phyloP scores from a whole-genome alignment of 2,888 invertebrate genomes.

The Perizoma affinitatum region DNA sequence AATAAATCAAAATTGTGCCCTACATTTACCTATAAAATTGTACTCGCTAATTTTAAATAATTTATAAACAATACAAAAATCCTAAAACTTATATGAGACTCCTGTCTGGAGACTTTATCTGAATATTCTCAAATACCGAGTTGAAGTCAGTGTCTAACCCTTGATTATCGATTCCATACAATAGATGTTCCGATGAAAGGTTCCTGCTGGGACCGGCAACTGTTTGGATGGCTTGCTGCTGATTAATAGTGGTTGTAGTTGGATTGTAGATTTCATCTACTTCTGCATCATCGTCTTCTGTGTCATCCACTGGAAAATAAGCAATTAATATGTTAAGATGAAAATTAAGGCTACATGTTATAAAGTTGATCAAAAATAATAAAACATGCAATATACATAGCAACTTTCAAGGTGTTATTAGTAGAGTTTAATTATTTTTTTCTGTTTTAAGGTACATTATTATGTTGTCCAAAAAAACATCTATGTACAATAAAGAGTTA shows the following conservation, averaged over 20 bases:
- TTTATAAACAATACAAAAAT: no score
- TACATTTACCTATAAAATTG: no score
- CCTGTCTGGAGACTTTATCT: conserved; percentile 76
- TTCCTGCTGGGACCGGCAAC: conserved; percentile 76
- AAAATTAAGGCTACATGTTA: no score
- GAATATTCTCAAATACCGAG: conserved; percentile 85
- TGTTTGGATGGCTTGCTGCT: conserved; percentile 36
- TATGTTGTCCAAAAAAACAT: no score
- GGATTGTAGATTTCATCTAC: conserved; percentile 78
- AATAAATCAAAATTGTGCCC: no score
- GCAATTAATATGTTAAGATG: not conserved
- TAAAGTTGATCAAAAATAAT: no score
- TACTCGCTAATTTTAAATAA: conserved; percentile 16
- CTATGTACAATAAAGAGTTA: no score
- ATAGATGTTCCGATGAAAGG: conserved; percentile 72
- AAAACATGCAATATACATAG: no score
- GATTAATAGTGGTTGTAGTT: conserved; percentile 62
- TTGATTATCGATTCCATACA: conserved; percentile 84
- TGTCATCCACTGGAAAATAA: conserved; percentile 73
- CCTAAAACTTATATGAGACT: conserved; percentile 62
- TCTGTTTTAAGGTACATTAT: no score
- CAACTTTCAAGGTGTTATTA: no score
- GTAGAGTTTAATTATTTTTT: no score
- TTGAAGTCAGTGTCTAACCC: conserved; percentile 86
- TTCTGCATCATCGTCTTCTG: conserved; percentile 71